Percentiles rank a stretch among this genome's conserved stretches.
phyloP scores from a whole-genome alignment of 2,113 vertebrate genomes.

The Percina caprodes region DNA sequence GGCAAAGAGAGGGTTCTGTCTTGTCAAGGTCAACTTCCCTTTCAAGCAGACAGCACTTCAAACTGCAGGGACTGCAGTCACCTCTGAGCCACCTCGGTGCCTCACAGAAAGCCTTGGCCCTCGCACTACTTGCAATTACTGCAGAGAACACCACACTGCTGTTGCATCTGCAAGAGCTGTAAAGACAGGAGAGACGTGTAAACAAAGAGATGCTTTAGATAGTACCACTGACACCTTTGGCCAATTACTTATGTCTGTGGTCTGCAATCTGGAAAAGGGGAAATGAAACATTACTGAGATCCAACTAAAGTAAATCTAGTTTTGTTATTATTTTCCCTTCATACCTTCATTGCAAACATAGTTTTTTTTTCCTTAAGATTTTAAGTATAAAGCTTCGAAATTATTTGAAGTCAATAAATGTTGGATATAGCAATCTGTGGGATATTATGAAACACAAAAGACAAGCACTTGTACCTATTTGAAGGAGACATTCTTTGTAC shows the following conservation, averaged over 20 bases:
- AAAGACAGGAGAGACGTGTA: constrained; percentile 54
- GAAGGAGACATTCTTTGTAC: constrained; percentile 16
- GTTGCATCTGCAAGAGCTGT: constrained; percentile 51
- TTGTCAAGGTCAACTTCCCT: constrained; percentile 74
- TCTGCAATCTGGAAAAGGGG: constrained; percentile 65
- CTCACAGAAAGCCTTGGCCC: constrained; percentile 46
- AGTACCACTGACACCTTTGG: constrained; percentile 69
- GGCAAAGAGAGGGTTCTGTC: constrained; percentile 64
- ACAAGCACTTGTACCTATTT: constrained; percentile 23
- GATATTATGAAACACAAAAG: constrained; percentile 16
- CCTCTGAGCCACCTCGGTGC: constrained; percentile 63
- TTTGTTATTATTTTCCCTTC: constrained; percentile 19
- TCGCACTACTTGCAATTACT: constrained; percentile 70
- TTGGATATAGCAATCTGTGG: constrained; percentile 1
- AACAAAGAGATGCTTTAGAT: constrained; percentile 68
- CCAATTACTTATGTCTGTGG: constrained; percentile 75
- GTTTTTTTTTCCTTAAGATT: neutral
- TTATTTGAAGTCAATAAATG: constrained; percentile 18
- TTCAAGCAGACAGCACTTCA: constrained; percentile 71
- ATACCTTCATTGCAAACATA: constrained; percentile 10
- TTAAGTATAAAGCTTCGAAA: constrained; percentile 13
- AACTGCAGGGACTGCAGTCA: constrained; percentile 66
- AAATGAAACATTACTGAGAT: constrained; percentile 64
- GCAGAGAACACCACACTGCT: constrained; percentile 34
- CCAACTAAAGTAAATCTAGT: constrained; percentile 50